A percentile compares a stretch with the other conserved stretches of the same genome.
Conservation (phyloP, 2,113 vertebrate species). For the Tetraodon nigroviridis region DNA sequence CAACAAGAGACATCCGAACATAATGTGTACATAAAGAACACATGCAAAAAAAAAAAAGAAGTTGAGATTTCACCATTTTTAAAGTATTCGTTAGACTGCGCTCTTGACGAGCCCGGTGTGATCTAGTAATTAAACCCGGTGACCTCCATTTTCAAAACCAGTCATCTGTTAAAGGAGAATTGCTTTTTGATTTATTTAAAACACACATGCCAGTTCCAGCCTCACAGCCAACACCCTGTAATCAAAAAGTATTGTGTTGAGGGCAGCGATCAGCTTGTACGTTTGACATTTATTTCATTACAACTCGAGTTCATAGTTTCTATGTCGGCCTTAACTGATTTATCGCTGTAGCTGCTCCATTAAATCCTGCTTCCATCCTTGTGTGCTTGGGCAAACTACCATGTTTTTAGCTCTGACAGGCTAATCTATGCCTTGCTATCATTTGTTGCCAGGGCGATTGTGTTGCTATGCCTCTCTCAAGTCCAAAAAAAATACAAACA, state of each 20-base stretch:
- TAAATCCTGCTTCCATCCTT: conserved; percentile 22
- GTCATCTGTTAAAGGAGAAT: conserved; percentile 39
- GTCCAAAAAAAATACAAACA: conserved; percentile 34
- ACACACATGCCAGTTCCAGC: conserved; percentile 23
- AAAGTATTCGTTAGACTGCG: too few relatives aligned
- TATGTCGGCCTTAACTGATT: conserved; percentile 31
- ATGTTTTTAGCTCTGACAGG: conserved; percentile 3
- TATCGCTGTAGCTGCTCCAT: conserved; percentile 16
- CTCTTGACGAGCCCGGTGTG: not conserved
- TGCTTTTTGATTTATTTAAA: conserved; percentile 58
- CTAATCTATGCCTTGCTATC: conserved; percentile 25
- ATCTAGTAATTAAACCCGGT: conserved; percentile 36
- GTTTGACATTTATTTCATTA: conserved; percentile 19
- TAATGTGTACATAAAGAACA: too few relatives aligned
- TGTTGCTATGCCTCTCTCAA: conserved; percentile 38
- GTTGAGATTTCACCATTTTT: too few relatives aligned
- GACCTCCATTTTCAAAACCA: conserved; percentile 6
- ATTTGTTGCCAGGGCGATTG: conserved; percentile 39
- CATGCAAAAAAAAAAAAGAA: too few relatives aligned
- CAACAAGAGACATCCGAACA: too few relatives aligned
- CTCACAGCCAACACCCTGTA: not conserved
- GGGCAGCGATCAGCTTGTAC: conserved; percentile 7
- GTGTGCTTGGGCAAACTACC: conserved; percentile 12
- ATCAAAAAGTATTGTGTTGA: conserved; percentile 19
- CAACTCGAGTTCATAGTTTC: conserved; percentile 21